Base-by-base conservation (phyloP, 2,113 vertebrate species). In the Hippocampus abdominalis region DNA sequence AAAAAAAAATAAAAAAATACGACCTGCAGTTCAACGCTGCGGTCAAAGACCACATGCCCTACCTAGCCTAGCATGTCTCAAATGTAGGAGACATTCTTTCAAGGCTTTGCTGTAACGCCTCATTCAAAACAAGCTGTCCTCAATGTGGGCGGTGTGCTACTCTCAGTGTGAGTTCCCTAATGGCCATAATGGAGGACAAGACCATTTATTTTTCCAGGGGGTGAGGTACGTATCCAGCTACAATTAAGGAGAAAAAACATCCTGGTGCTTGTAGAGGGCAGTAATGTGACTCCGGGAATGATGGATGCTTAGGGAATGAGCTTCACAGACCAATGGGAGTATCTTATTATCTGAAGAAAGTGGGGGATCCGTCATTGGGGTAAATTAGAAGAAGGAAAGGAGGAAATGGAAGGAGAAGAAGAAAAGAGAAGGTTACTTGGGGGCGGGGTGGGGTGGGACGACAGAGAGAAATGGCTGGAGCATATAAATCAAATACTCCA, bases 191-290 rank as follows among this genome's bases (percentile, higher is more conserved):
- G 81, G 85, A 87, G 80, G 88, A 89, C 87, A 88, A 81, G 88
- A 80, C 80, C 79, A 92, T 92, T 93, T 91, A 84, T 92, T 90
- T 89, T 78, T 73, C 80, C 74, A 73, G 71, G 64, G 81, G 79
- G 80, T 76, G 82, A 80, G 81, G 85, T 88, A 86, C 85, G 84
- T 84, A 82, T 86, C 84, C 67, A 67, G 84, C 89, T 84, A 91
- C 89, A 91, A 91, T 90, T 92, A 92, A 90, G 88, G 84, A 82
- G 86, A 86, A 87, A 36, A 91, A 89, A 88, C 87, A 91, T 88
- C 75, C 75, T 56, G 76, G 80, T 82, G 76, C 87, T 89, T 87
- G 90, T 89, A 88, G 87, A 91, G 87, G 83, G 75, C 88, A 86
- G 84, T 92, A 90, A 90, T 88, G 87, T 87, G 89, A 88, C 86